phyloP scores from a whole-genome alignment of 1,140 invertebrate genomes.

The Anoplolepis gracilipes region DNA sequence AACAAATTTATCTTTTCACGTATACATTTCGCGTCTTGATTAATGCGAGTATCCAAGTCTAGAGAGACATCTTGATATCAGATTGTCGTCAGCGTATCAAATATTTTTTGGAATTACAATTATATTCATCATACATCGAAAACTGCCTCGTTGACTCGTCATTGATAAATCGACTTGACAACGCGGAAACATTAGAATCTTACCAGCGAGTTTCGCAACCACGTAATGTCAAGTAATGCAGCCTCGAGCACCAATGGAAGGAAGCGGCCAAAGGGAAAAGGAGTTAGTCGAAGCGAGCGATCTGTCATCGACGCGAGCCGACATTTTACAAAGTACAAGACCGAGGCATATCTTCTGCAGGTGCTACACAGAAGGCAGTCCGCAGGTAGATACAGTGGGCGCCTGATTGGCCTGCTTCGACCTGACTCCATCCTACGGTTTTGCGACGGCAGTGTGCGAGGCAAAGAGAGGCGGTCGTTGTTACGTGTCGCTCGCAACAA shows the following conservation, averaged over 20 bases:
- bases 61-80: not conserved
- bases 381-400: constrained; percentile 83
- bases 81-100: not conserved
- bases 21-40: not conserved
- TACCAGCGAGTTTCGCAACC: not conserved
- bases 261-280: constrained; percentile 1
- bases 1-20: not conserved
- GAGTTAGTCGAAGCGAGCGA: constrained; percentile 37
- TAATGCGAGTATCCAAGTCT: not conserved
- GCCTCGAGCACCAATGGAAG: constrained; percentile 8
- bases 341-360: constrained; percentile 76
- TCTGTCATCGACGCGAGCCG: constrained; percentile 80
- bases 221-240: not conserved
- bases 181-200: not conserved
- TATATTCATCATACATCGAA: not conserved
- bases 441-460: constrained; percentile 63
- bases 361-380: constrained; percentile 83
- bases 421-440: constrained; percentile 73
- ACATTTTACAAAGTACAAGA: constrained; percentile 81
- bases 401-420: constrained; percentile 84
- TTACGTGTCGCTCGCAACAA: constrained; percentile 70
- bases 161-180: constrained; percentile 22
- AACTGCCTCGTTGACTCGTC: not conserved
- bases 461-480: constrained; percentile 72
- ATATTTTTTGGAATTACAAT: not conserved